Evolutionary conservation across 2,113 vertebrate genomes (phyloP).

Genomic region (Larimichthys polyactis): DNA sequence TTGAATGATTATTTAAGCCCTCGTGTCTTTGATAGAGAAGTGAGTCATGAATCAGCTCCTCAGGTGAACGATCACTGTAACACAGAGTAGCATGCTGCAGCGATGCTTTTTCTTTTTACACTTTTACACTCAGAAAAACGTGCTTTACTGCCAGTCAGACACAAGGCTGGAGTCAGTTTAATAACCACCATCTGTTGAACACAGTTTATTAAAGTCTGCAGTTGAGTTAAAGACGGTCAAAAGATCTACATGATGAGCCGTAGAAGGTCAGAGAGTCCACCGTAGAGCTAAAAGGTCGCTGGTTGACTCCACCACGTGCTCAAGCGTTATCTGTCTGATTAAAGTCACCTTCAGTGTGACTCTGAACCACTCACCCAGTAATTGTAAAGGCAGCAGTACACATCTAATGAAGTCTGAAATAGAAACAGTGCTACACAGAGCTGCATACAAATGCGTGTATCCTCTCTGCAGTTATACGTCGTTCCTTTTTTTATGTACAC

Average conservation of each 20-base stretch:
- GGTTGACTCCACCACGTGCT: conserved; percentile 15
- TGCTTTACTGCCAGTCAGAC: no score
- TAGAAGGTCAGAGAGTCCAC: not conserved
- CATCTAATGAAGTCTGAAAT: conserved; percentile 43
- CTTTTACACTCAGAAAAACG: not conserved
- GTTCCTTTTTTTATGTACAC: conserved; percentile 12
- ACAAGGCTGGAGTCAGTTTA: not conserved
- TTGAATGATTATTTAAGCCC: not conserved
- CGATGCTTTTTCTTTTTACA: not conserved
- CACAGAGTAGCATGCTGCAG: no score
- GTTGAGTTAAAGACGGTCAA: not conserved
- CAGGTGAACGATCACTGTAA: not conserved
- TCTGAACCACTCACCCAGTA: conserved; percentile 7
- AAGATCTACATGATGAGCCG: not conserved
- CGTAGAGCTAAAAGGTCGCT: not conserved
- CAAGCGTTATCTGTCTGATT: conserved; percentile 25
- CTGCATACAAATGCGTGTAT: conserved; percentile 39
- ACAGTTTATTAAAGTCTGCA: not conserved
- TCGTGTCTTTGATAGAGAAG: not conserved
- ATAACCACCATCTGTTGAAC: not conserved
- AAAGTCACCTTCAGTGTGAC: conserved; percentile 50
- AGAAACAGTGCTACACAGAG: conserved; percentile 7
- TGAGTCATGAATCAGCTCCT: not conserved
- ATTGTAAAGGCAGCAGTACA: conserved; percentile 18
- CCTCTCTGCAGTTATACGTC: not conserved